Conservation (phyloP, 2,888 invertebrate genomes). For the Tridacna crocea region DNA sequence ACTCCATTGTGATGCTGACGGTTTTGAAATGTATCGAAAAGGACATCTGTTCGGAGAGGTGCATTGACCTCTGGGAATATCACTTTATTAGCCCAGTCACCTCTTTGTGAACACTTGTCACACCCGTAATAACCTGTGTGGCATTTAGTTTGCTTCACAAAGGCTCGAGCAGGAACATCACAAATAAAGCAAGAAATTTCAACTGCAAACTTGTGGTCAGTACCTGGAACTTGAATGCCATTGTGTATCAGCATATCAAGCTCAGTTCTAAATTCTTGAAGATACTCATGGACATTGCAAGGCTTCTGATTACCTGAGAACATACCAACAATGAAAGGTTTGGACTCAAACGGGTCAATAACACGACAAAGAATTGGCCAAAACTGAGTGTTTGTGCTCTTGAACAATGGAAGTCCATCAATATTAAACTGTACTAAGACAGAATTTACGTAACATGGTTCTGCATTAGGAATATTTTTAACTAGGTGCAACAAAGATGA, state of each 20-base stretch:
- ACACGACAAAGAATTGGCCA: slow-evolving; percentile 46
- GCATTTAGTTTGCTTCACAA: slow-evolving; percentile 71
- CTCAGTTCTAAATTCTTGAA: slow-evolving; percentile 52
- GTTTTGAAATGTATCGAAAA: slow-evolving; percentile 58
- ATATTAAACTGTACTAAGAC: slow-evolving; percentile 40
- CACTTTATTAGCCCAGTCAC: slow-evolving; percentile 43
- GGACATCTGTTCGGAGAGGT: slow-evolving; percentile 47
- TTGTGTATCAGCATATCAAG: slow-evolving; percentile 4
- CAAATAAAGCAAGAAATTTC: slow-evolving; percentile 65
- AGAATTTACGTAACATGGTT: slow-evolving; percentile 4
- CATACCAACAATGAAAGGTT: slow-evolving; percentile 40
- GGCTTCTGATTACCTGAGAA: slow-evolving; percentile 50
- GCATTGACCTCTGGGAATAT: slow-evolving; percentile 53
- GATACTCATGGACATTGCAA: slow-evolving; percentile 35
- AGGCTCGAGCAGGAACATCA: slow-evolving; percentile 76
- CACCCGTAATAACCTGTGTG: slow-evolving; percentile 76
- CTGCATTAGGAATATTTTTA: neutral
- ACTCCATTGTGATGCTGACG: slow-evolving; percentile 60
- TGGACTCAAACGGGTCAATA: slow-evolving; percentile 4
- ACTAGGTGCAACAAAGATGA: neutral
- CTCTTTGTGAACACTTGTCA: slow-evolving; percentile 68
- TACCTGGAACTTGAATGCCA: neutral
- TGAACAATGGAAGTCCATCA: slow-evolving; percentile 47
- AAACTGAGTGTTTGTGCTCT: slow-evolving; percentile 34
- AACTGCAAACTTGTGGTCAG: slow-evolving; percentile 24